Evolutionary conservation across 2,797 vertebrate genomes (phyloP), one percentile per base, ranked within the genome.

Genomic region (Dicrostonyx torquatus): DNA sequence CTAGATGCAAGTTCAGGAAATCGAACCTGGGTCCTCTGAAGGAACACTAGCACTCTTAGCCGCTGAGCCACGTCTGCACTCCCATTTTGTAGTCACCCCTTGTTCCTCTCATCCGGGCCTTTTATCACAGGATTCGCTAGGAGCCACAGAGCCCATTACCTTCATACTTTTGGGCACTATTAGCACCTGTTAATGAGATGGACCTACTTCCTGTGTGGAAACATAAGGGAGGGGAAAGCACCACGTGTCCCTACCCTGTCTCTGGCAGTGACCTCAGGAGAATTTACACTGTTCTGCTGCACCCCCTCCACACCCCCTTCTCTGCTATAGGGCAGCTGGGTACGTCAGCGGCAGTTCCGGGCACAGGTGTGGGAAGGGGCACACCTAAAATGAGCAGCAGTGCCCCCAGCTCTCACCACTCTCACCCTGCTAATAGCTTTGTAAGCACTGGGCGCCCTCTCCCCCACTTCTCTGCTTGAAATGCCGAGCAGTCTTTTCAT

Each of bases 271-370:
- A 37, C 53, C n/a, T 78, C 34, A 26, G 75, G 45, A 77, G 45
- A 31, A 50, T 76, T 29, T 18, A 29, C 45, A 43, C 13, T 11
- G 9, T 9, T 45, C 48, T 45, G 50, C 55, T 55, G 22, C 6
- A 31, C 2, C n/a, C 9, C 2, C 55, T 40, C 43, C 6, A 15
- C 17, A n/a, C 45, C 26, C 3, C 0, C 15, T n/a, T 80, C 45
- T 62, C 40, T 37, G 50, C 37, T 6, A 0, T 0, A 53, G 45
- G 45, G 43, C 6, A 40, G 37, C 37, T 8, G 4, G 31, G 66
- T 34, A 20, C n/a, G 15, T 53, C 22, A 13, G 64, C 0, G 17
- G 29, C 18, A 5, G 20, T 68, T 77, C 64, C 79, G 26, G 58
- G 26, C 55, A 9, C 9, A 26, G 55, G 8, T 22, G 24, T 31